These are phyloP conservation scores for Bovichtus variegatus DNA, from an alignment of 2,797 vertebrate genomes.

Conservation along the genomic window DNA sequence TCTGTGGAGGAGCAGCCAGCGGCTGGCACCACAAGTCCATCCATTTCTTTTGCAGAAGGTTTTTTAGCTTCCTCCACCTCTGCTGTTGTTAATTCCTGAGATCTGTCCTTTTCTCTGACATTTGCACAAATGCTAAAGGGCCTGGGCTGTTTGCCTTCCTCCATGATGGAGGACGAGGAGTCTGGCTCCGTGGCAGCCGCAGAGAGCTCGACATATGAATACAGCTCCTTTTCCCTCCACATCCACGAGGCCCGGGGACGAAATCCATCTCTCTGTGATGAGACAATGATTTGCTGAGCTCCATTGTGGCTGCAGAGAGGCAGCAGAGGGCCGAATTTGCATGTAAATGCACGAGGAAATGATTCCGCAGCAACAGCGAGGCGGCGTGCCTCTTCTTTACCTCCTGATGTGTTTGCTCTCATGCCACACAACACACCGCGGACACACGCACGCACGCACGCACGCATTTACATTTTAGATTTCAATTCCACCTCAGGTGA, in stretches of 20 bases:
- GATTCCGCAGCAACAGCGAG: conserved; percentile 64
- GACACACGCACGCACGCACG: conserved; percentile 19
- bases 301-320: conserved; percentile 74
- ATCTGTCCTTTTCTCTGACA: conserved; percentile 78
- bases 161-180: conserved; percentile 62
- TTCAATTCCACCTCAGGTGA: conserved; percentile 29
- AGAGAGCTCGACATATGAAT: conserved; percentile 64
- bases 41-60: conserved; percentile 30
- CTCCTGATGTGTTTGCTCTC: conserved; percentile 62
- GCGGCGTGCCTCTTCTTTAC: conserved; percentile 42
- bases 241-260: conserved; percentile 57
- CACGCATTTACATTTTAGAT: conserved; percentile 65
- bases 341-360: conserved; percentile 80
- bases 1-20: conserved; percentile 6
- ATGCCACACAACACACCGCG: conserved; percentile 23
- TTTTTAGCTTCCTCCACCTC: conserved; percentile 37
- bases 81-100: conserved; percentile 58
- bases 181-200: conserved; percentile 51
- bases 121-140: conserved; percentile 76
- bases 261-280: conserved; percentile 80
- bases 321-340: conserved; percentile 73
- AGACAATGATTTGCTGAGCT: conserved; percentile 79
- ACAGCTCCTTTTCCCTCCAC: conserved; percentile 45
- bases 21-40: conserved; percentile 21
- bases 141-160: conserved; percentile 67